phyloP scores from a whole-genome alignment of 2,797 vertebrate genomes.

The Scarus forsteni region DNA sequence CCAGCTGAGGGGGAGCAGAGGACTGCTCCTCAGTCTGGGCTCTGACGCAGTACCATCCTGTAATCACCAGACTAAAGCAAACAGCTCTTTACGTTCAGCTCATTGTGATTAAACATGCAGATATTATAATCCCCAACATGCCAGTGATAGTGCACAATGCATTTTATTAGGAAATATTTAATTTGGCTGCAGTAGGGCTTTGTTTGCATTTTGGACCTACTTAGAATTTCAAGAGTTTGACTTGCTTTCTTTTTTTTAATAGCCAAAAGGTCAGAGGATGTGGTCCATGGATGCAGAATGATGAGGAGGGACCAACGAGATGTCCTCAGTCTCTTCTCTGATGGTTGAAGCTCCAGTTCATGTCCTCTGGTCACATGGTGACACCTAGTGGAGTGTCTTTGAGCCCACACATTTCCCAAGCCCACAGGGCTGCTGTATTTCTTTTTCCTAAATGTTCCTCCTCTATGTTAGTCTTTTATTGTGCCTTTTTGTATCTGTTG shows the following conservation, averaged over 20 bases:
- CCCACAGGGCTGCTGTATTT: conserved; percentile 6
- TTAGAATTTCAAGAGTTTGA: background rate
- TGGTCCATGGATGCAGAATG: conserved; percentile 78
- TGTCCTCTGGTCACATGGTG: conserved; percentile 46
- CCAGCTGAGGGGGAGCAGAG: background rate
- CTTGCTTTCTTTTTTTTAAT: conserved; percentile 6
- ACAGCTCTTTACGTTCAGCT: background rate
- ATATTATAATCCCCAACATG: no score
- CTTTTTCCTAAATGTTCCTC: conserved; percentile 6
- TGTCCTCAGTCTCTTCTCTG: conserved; percentile 81
- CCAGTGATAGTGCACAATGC: no score
- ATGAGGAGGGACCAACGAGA: conserved; percentile 80
- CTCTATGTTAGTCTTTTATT: background rate
- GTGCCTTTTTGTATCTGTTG: background rate
- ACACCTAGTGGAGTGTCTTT: conserved; percentile 66
- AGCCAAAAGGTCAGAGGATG: conserved; percentile 60
- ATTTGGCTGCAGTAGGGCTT: no score
- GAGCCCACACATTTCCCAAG: conserved; percentile 13
- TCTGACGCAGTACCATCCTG: background rate
- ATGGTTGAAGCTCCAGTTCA: conserved; percentile 69
- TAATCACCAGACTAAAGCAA: background rate
- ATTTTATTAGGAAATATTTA: no score
- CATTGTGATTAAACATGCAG: no score
- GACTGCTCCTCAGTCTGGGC: conserved; percentile 8
- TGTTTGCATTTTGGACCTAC: no score